Conservation (phyloP, 2,797 vertebrate species). For the Coracias cyanogaster region DNA sequence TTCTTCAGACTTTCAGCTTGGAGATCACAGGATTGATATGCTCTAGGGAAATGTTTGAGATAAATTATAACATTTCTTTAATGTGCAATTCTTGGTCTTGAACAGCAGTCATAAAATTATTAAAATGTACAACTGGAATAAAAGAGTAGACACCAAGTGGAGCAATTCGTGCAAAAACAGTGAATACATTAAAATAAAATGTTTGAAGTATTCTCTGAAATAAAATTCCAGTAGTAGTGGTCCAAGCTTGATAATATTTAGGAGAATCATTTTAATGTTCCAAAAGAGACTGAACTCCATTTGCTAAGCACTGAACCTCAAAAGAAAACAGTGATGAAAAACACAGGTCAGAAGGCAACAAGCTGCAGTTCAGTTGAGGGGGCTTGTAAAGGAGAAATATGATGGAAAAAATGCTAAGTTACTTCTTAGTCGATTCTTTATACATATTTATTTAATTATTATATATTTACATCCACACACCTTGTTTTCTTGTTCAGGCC, state of each 20-base stretch:
- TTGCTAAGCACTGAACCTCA: neutral
- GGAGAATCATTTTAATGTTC: neutral
- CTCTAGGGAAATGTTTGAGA: neutral
- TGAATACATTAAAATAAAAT: neutral
- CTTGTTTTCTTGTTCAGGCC: slow-evolving; percentile 80
- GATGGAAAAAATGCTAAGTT: neutral
- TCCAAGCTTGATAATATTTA: neutral
- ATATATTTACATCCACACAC: neutral
- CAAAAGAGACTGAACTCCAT: neutral
- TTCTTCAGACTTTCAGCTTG: neutral
- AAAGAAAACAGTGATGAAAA: neutral
- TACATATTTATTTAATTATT: neutral
- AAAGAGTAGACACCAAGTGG: neutral
- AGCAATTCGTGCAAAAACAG: neutral
- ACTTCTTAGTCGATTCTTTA: neutral
- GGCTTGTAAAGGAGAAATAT: neutral
- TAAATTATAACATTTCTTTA: neutral
- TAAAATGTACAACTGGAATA: neutral
- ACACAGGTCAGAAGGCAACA: neutral
- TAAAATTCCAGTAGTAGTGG: neutral
- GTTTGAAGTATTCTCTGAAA: neutral
- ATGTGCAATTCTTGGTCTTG: neutral
- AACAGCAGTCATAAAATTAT: neutral
- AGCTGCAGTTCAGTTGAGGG: neutral
- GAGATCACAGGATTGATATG: neutral